Evolutionary conservation across 2,797 vertebrate genomes (phyloP), one percentile per base, ranked within the genome.

Genomic region (Fistularia commersonii): DNA sequence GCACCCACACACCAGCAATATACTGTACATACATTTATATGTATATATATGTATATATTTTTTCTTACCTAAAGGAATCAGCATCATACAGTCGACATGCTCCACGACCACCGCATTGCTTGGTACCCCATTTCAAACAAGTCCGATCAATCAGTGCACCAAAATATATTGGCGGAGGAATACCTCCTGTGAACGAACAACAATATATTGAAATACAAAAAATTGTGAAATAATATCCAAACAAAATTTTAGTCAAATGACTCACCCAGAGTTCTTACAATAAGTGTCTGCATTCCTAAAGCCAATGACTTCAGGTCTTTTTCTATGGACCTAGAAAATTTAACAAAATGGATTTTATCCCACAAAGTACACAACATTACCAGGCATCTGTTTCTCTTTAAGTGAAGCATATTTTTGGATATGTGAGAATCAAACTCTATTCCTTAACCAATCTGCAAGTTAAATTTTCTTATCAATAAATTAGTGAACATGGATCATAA

Each of bases 131-230:
- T 38, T 96, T 98, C 85, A 99, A 83, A 85, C 96, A 99, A 0
- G 93, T 95, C 9, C 69, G 89, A 62, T 99, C 97, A 66, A 98
- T 91, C 74, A 97, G 80, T 5, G 90, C 89, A 54, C 97, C 92
- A 11, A 96, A 95, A 67, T 94, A 95, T 72, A 98, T 92, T 1
- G 95, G 92, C 37, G 95, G 92, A 36, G 95, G 95, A 56, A 99
- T 97, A 54, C 95, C 95, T 85, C 93, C 97, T 99, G 64, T n/a
- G 58, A 70, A 63, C n/a, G 57, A 12, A 67, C 12, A 72, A 4
- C 31, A 37, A 45, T 3, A 57, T 11, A 44, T n/a, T 2, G 1
- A 0, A 4, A 40, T 5, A 33, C 9, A 13, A 8, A 35, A 32
- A 44, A 38, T 23, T 36, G 10, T 41, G 11, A 2, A 41, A 41